Evolutionary conservation across 2,888 invertebrate species (phyloP).

Genomic region (Andrena trimmerana): DNA sequence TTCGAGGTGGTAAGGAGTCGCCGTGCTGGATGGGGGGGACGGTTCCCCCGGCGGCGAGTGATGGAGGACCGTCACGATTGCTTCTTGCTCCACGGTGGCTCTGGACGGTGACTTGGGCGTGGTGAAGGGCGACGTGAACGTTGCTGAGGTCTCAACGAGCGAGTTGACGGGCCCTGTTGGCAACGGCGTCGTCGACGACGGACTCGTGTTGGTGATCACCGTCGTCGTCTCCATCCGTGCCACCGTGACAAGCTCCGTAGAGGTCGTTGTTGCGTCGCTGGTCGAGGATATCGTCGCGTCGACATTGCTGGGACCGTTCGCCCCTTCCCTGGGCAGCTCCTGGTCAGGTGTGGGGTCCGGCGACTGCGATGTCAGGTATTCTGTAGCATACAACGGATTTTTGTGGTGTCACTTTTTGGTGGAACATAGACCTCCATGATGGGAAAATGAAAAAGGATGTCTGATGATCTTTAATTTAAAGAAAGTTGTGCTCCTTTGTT

Average conservation of each 20-base stretch:
- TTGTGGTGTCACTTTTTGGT: neutral
- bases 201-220: constrained; percentile 44
- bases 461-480: too few species aligned
- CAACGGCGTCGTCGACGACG: constrained; percentile 15
- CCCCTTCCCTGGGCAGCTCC: constrained; percentile 34
- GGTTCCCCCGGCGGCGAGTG: constrained; percentile 49
- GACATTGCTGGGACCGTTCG: constrained; percentile 26
- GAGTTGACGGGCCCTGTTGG: constrained; percentile 28
- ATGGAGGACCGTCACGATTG: constrained; percentile 43
- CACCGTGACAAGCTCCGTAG: constrained; percentile 19
- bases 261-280: neutral
- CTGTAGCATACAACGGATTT: constrained; percentile 19
- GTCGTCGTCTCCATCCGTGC: constrained; percentile 46
- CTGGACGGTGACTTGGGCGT: constrained; percentile 42
- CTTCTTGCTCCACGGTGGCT: constrained; percentile 13
- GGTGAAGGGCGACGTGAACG: constrained; percentile 24
- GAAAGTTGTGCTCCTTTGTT: too few species aligned
- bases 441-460: too few species aligned
- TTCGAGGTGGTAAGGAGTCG: constrained; percentile 54
- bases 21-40: constrained; percentile 49
- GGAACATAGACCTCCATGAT: too few species aligned
- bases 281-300: constrained; percentile 10
- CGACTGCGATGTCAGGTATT: constrained; percentile 43
- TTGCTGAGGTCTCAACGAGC: constrained; percentile 26
- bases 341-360: constrained; percentile 39